Percentiles rank a stretch among this genome's conserved stretches.
Conservation (phyloP, 2,797 vertebrate species). For the Cetoscarus ocellatus region DNA sequence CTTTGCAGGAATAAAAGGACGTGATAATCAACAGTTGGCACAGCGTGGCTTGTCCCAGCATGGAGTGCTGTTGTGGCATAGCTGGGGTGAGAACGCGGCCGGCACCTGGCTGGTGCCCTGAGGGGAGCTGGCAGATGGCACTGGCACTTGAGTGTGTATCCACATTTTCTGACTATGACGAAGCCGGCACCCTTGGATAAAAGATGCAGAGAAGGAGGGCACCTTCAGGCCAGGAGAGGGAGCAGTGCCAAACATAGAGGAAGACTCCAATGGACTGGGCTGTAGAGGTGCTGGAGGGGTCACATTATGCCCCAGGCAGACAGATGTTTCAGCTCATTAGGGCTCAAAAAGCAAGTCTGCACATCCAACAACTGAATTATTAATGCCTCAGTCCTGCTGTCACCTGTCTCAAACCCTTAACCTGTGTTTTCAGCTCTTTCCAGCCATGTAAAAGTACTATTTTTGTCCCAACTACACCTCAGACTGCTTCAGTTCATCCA, state of each 20-base stretch:
- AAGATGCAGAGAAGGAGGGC: slow-evolving; percentile 40
- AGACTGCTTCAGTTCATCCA: slow-evolving; percentile 10
- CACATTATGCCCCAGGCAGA: slow-evolving; percentile 53
- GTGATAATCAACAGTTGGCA: slow-evolving; percentile 82
- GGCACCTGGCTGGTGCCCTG: slow-evolving; percentile 74
- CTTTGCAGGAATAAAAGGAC: slow-evolving; percentile 43
- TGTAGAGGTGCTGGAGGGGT: slow-evolving; percentile 43
- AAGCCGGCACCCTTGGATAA: slow-evolving; percentile 59
- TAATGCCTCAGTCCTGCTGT: slow-evolving; percentile 35
- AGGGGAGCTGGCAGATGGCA: slow-evolving; percentile 83
- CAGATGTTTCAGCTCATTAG: slow-evolving; percentile 75
- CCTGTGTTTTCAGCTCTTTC: slow-evolving; percentile 5
- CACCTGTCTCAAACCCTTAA: slow-evolving; percentile 19
- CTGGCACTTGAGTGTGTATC: slow-evolving; percentile 53
- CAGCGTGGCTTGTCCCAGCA: slow-evolving; percentile 64
- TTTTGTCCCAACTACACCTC: slow-evolving; percentile 1
- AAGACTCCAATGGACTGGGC: slow-evolving; percentile 15
- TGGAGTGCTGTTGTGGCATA: slow-evolving; percentile 79
- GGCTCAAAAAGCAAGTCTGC: slow-evolving; percentile 44
- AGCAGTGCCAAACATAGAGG: slow-evolving; percentile 31
- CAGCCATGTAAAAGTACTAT: not conserved
- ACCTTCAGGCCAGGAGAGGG: slow-evolving; percentile 46
- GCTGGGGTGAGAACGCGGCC: slow-evolving; percentile 73
- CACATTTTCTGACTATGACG: slow-evolving; percentile 51
- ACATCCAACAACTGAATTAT: slow-evolving; percentile 63